Conservation (phyloP, 2,888 invertebrate species). For the Hofmannophila pseudospretella region DNA sequence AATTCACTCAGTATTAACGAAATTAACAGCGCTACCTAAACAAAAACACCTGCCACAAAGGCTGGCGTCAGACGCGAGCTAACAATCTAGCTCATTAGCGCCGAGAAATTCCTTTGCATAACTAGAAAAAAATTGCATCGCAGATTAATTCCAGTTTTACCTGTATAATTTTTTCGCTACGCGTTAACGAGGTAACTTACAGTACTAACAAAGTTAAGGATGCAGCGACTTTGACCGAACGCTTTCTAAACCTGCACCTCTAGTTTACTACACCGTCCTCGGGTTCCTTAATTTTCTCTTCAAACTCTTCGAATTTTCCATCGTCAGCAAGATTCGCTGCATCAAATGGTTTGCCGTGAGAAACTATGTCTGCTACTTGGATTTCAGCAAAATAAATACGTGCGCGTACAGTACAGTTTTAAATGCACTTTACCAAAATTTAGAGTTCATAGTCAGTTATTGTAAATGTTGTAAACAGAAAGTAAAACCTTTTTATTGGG, state of each 20-base stretch:
- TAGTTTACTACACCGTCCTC: slow-evolving; percentile 34
- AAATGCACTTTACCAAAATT: slow-evolving; percentile 28
- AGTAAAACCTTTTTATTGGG: slow-evolving; percentile 48
- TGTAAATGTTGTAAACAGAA: slow-evolving; percentile 30
- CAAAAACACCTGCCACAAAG: slow-evolving; percentile 45
- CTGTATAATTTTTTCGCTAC: slow-evolving; percentile 52
- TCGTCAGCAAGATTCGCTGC: slow-evolving; percentile 51
- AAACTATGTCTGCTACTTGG: slow-evolving; percentile 36
- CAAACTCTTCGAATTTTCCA: slow-evolving; percentile 65
- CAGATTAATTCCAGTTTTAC: slow-evolving; percentile 58
- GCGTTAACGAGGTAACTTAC: slow-evolving; percentile 65
- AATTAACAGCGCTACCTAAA: slow-evolving; percentile 38
- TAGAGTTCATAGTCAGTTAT: slow-evolving; percentile 37
- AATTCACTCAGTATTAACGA: slow-evolving; percentile 31
- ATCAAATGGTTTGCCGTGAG: slow-evolving; percentile 36
- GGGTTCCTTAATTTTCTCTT: slow-evolving; percentile 63
- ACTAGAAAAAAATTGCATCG: slow-evolving; percentile 39
- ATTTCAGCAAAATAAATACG: slow-evolving; percentile 13
- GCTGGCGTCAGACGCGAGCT: slow-evolving; percentile 31
- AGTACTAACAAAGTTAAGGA: slow-evolving; percentile 55
- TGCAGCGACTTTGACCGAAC: slow-evolving; percentile 45
- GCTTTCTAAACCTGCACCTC: slow-evolving; percentile 42
- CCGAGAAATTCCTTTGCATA: slow-evolving; percentile 42
- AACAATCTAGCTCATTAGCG: slow-evolving; percentile 65
- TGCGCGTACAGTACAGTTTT: slow-evolving; percentile 13